A percentile compares a stretch with the other conserved stretches of the same genome.
Conservation (phyloP, 2,888 invertebrate genomes). For the Sturmia bella region DNA sequence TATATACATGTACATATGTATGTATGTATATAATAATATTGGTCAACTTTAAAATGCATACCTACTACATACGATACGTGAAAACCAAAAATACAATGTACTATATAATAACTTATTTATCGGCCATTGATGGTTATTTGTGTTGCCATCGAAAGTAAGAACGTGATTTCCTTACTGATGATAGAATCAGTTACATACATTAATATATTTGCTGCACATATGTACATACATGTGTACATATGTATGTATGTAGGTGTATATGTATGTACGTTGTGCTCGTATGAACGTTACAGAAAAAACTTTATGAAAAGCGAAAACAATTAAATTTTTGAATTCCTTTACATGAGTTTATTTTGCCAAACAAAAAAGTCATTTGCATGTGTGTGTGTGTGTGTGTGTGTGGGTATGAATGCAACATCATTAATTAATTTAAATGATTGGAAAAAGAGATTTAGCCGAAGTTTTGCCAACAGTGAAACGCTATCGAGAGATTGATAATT, state of each 20-base stretch:
- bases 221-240: not conserved
- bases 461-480: slow-evolving; percentile 24
- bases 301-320: slow-evolving; percentile 11
- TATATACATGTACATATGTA: too few species aligned
- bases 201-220: too few species aligned
- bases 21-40: too few species aligned
- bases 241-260: too few species aligned
- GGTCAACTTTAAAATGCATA: too few species aligned
- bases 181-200: slow-evolving; percentile 13
- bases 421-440: slow-evolving; percentile 7
- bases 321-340: not conserved
- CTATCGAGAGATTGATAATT: slow-evolving; percentile 28
- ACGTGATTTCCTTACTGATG: slow-evolving; percentile 55
- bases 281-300: too few species aligned
- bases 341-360: not conserved
- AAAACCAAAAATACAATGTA: too few species aligned
- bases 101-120: slow-evolving; percentile 11
- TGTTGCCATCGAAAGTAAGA: slow-evolving; percentile 55
- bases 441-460: slow-evolving; percentile 3
- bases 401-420: not conserved
- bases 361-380: not conserved
- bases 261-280: too few species aligned
- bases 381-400: not conserved
- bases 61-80: too few species aligned
- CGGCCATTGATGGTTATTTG: slow-evolving; percentile 34